Base-by-base conservation (phyloP, 2,888 invertebrate species). In the Odontocolon sp. region DNA sequence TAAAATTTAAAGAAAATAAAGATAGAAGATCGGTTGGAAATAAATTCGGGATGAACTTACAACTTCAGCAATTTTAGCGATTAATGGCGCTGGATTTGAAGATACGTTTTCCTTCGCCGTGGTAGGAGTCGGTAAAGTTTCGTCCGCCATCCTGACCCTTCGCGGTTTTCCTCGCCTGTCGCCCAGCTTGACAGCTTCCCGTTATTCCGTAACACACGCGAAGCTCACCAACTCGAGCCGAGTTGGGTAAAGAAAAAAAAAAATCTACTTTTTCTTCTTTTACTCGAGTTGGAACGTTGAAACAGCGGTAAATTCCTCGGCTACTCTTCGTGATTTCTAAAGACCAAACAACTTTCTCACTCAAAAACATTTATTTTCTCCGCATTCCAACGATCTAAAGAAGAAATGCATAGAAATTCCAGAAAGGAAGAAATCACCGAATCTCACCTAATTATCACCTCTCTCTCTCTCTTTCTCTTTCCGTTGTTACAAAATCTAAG, bases 111-210 rank as follows among this genome's bases (percentile, higher is more conserved):
- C 92, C 87, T 92, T 93, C 86, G 91, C 91, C 86, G 91, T 91
- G 81, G 92, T 92, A 28, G 89, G 85, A 47, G 87, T 87, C 47
- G 91, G 91, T 84, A 93, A 92, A 88, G 88, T 87, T 78, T 94
- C 94, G 81, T 94, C 93, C 81, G 94, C 93, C 94, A 94, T 94
- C 88, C 92, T 90, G 91, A 93, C 89, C 92, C 93, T 89, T 81
- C 86, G 87, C 79, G 89, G 89, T 79, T 85, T 89, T 82, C 87
- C 89, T 73, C 80, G 87, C 73, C 86, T 84, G 87, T 90, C 88
- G 86, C 87, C 88, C 91, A 92, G 86, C 84, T 91, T 84, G 91
- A 88, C 77, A 28, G 85, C 86, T 81, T 45, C 72, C 42, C 59
- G 61, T 61, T 70, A 61, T 11, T 11, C 31, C 16, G 26, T 50